Base-by-base conservation (phyloP, 2,888 invertebrate species). In the Epinotia bilunana region DNA sequence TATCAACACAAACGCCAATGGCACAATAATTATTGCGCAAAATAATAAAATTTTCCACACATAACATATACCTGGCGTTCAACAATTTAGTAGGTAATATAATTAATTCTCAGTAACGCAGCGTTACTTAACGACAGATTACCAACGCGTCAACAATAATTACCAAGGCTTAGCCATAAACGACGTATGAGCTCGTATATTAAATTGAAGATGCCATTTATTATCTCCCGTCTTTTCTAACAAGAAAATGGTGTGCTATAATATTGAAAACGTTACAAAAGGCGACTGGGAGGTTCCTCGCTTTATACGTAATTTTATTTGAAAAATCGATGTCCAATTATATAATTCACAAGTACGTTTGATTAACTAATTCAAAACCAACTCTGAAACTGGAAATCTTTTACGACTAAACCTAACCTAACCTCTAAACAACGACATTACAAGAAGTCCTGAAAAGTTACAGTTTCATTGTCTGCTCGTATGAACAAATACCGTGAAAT, bases 121-220 rank as follows among this genome's bases (percentile, higher is more conserved):
- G 55, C 67, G 75, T 75, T 72, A 75, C 75, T 75, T 75, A 72
- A 75, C 70, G 74, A 71, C 67, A 75, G 71, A 72, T 75, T 75
- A 75, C 65, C 43, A 67, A 67, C 75, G 61, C 65, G 72, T 72
- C 71, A 67, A 75, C 75, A 71, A 75, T 75, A 75, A 75, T 75
- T 72, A 75, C 72, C 20, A 55, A 13, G 61, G 71, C 75, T 75
- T 67, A 67, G 67, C 72, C 75, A 65, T 61, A 72, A 74, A 75
- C 71, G 75, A 60, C 61, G 33, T 49, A 75, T 46, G 55, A 74
- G 72, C 71, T 72, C 74, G 75, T 72, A 65, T 62, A 72, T 75
- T 71, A 67, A 46, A 67, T 49, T 65, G 43, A 67, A 71, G 71
- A 73, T 63, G 68, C 62, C 28, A 64, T 74, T 71, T 60, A 61